Conservation (phyloP, 1,140 invertebrate genomes). For the Apis laboriosa region DNA sequence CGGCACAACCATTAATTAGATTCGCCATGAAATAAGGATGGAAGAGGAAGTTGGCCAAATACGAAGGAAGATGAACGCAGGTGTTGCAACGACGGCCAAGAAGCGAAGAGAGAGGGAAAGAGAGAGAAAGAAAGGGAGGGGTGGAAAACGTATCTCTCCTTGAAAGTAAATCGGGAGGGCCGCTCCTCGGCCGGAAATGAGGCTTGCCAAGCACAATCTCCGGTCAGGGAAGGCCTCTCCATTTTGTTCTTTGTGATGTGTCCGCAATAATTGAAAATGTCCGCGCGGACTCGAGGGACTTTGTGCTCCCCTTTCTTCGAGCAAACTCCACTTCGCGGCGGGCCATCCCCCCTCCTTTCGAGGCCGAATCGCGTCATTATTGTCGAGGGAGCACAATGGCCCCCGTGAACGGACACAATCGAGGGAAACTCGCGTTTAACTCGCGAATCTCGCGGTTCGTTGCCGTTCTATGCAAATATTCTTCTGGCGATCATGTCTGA, state of each 20-base stretch:
- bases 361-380: slow-evolving; percentile 27
- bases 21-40: slow-evolving; percentile 44
- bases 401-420: slow-evolving; percentile 5
- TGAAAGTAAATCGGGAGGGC: slow-evolving; percentile 51
- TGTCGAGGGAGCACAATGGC: slow-evolving; percentile 3
- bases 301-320: slow-evolving; percentile 6
- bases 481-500: neutral
- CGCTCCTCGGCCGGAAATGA: slow-evolving; percentile 42
- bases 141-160: slow-evolving; percentile 21
- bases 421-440: slow-evolving; percentile 5
- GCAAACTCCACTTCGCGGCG: neutral
- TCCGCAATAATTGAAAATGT: slow-evolving; percentile 52
- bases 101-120: neutral
- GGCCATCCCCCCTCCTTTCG: neutral
- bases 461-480: slow-evolving; percentile 18
- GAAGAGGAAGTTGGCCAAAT: slow-evolving; percentile 30
- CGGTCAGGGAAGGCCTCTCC: slow-evolving; percentile 41
- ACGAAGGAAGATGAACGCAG: slow-evolving; percentile 52
- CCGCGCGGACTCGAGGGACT: slow-evolving; percentile 16
- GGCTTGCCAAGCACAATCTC: slow-evolving; percentile 49
- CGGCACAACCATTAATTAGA: slow-evolving; percentile 67
- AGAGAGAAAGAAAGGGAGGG: neutral
- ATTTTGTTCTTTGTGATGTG: slow-evolving; percentile 43
- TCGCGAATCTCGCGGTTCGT: neutral
- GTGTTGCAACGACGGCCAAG: slow-evolving; percentile 42